phyloP scores from a whole-genome alignment of 2,888 invertebrate genomes.

The Leucania comma region DNA sequence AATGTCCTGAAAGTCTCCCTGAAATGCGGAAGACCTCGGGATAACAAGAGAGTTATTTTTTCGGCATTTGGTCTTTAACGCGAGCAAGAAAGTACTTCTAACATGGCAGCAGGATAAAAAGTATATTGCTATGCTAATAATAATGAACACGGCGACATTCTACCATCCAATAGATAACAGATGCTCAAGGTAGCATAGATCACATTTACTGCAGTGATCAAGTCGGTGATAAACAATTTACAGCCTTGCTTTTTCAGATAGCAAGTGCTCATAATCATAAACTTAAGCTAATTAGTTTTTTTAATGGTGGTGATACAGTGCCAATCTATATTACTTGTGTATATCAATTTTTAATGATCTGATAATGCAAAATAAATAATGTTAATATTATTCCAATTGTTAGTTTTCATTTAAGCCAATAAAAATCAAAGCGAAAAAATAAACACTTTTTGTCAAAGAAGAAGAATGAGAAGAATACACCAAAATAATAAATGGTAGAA shows the following conservation, averaged over 20 bases:
- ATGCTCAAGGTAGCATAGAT: constrained; percentile 44
- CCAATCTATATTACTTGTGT: constrained; percentile 78
- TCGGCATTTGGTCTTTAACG: not conserved
- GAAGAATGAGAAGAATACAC: constrained; percentile 65
- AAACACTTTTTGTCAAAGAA: constrained; percentile 59
- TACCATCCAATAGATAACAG: constrained; percentile 31
- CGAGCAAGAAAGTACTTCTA: not conserved
- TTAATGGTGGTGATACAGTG: constrained; percentile 77
- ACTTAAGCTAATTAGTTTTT: constrained; percentile 52
- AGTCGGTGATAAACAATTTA: constrained; percentile 41
- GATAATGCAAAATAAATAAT: constrained; percentile 79
- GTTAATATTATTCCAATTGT: constrained; percentile 75
- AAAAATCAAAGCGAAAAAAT: constrained; percentile 65
- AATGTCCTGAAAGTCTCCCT: constrained; percentile 24
- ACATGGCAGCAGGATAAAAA: not conserved
- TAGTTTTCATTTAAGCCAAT: constrained; percentile 82
- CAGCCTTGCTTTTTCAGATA: constrained; percentile 35
- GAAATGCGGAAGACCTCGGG: not conserved
- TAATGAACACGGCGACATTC: constrained; percentile 12
- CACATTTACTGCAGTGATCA: constrained; percentile 46
- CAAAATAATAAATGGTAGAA: constrained; percentile 69
- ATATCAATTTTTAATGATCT: constrained; percentile 72
- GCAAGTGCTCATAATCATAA: constrained; percentile 30
- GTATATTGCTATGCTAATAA: not conserved
- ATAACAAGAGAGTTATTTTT: constrained; percentile 2